These are phyloP conservation scores for Dicyrtomina minuta DNA, from an alignment of 2,888 invertebrate species.

Conservation along the genomic window DNA sequence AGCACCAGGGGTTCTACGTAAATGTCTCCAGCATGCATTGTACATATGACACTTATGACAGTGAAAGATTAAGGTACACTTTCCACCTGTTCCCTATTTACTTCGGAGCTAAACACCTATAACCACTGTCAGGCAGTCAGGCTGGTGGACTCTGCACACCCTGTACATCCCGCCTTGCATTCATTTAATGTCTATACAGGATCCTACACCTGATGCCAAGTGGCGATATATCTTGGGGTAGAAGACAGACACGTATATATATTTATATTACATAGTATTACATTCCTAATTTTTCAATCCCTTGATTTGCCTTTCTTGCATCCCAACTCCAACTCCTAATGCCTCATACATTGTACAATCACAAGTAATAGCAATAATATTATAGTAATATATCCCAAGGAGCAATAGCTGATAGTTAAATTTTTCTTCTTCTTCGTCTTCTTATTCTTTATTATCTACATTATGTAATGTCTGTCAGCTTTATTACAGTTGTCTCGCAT, in stretches of 20 bases:
- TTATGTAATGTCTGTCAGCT: too few species aligned
- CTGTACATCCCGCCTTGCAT: too few species aligned
- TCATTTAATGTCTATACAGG: too few species aligned
- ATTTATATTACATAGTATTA: too few species aligned
- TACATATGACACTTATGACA: conserved; percentile 36
- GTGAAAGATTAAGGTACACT: conserved; percentile 37
- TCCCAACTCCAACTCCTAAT: too few species aligned
- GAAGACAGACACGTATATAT: too few species aligned
- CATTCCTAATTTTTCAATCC: conserved; percentile 3
- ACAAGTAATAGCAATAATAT: not conserved
- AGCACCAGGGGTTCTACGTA: conserved; percentile 26
- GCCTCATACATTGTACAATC: not conserved
- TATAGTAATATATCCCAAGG: not conserved
- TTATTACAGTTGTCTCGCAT: too few species aligned
- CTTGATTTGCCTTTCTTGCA: not conserved
- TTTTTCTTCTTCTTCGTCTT: too few species aligned
- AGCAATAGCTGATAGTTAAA: too few species aligned
- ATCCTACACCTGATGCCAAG: too few species aligned
- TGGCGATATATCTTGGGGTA: too few species aligned
- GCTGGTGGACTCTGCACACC: too few species aligned
- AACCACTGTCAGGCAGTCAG: not conserved
- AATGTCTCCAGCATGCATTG: conserved; percentile 31
- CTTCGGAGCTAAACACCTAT: not conserved
- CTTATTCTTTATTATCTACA: not conserved
- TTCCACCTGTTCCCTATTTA: conserved; percentile 34